Evolutionary conservation across 2,113 vertebrate genomes (phyloP).

Genomic region (Salvelinus alpinus): DNA sequence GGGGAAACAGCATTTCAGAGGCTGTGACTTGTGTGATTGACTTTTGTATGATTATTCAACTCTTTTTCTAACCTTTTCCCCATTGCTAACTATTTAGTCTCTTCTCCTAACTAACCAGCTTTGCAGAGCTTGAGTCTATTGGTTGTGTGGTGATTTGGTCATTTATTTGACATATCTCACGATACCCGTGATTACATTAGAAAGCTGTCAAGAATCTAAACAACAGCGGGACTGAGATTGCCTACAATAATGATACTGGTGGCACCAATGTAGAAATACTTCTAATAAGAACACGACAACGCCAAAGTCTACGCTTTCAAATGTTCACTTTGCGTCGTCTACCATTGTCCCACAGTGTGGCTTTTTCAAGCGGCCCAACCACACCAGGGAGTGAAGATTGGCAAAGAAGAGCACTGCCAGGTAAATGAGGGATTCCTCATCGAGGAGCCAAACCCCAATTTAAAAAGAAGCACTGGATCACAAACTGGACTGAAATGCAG

Average conservation of each 20-base stretch:
- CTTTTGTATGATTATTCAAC: too few species aligned
- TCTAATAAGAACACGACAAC: not conserved
- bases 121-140: too few species aligned
- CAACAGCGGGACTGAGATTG: too few species aligned
- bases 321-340: not conserved
- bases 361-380: constrained; percentile 79
- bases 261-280: not conserved
- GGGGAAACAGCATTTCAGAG: too few species aligned
- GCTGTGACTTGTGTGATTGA: too few species aligned
- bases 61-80: too few species aligned
- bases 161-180: too few species aligned
- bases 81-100: too few species aligned
- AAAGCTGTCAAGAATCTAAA: not conserved
- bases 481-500: constrained; percentile 78
- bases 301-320: not conserved
- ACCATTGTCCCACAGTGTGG: constrained; percentile 71
- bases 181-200: not conserved
- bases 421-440: constrained; percentile 71
- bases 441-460: constrained; percentile 38
- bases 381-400: constrained; percentile 82
- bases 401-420: constrained; percentile 74
- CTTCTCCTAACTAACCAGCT: too few species aligned
- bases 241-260: too few species aligned
- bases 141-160: too few species aligned
- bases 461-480: constrained; percentile 81